Base-by-base conservation (phyloP, 2,888 invertebrate genomes). In the Nasonia oneida region DNA sequence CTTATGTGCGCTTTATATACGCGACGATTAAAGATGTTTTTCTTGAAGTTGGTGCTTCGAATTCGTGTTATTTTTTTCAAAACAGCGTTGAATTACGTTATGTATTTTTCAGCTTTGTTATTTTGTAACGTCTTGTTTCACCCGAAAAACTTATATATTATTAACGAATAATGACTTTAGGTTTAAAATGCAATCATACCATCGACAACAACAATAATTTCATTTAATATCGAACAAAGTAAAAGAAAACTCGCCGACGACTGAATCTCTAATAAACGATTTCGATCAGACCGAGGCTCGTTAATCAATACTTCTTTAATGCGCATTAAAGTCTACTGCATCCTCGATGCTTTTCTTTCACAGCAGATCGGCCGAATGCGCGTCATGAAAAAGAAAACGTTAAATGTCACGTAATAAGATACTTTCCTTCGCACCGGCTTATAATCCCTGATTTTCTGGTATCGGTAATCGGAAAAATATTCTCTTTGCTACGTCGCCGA, bases 391-490 rank as follows among this genome's bases (percentile, higher is more conserved):
- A 50, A 71, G 23, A 57, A 85, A 82, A 85, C 50, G 82, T 81
- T 82, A 77, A 81, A 85, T 42, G 74, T 82, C 71, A 53, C 75
- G 61, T 83, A 83, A 83, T 86, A 82, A 67, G 82, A 82, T 80
- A 86, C 80, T 70, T 83, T 67, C 23, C 77, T 86, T 61, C 47
- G 4, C 70, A 53, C 70, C n/a, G 47, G 57, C 53, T 33, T 50
- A 64, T 81, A 86, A 86, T 81, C 77, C 73, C 77, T 12, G 83
- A 76, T 83, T 79, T 77, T 80, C 83, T 77, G 77, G 67, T 84
- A 86, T 86, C 73, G 86, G 84, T 74, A 83, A 86, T 84, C 77
- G 77, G 73, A 74, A 86, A 86, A 86, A 84, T 84, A 81, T 86
- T 83, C 77, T 67, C 39, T 76, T 67, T 77, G 15, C 37, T 37